These are phyloP conservation scores for Lepidonotus clava DNA, from an alignment of 2,888 invertebrate species.

Conservation along the genomic window DNA sequence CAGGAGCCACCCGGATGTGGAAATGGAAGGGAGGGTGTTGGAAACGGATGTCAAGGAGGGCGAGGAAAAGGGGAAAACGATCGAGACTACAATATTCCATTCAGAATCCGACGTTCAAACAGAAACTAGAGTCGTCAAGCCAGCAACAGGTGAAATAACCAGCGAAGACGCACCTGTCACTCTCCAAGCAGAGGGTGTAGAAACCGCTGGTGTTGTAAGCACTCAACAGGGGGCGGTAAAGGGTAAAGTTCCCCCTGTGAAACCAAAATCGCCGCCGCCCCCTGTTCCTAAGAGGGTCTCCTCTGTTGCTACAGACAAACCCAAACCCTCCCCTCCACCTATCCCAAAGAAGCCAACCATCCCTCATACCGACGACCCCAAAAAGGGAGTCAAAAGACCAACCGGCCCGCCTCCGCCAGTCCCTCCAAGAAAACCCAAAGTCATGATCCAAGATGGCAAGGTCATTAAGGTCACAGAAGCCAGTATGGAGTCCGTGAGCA, in stretches of 20 bases:
- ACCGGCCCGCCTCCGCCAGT: slow-evolving; percentile 10
- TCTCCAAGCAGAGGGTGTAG: neutral
- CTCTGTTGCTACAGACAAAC: neutral
- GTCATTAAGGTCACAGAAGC: slow-evolving; percentile 28
- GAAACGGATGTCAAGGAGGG: neutral
- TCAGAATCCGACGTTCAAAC: neutral
- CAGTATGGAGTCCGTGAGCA: neutral
- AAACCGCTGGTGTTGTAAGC: neutral
- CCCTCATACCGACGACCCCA: neutral
- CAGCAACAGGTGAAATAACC: neutral
- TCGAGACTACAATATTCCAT: slow-evolving; percentile 33
- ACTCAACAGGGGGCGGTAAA: neutral
- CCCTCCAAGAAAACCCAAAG: slow-evolving; percentile 40
- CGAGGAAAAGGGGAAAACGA: slow-evolving; percentile 8
- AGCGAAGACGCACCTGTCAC: neutral
- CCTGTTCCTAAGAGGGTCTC: slow-evolving; percentile 31
- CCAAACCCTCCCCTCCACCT: neutral
- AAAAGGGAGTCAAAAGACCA: neutral
- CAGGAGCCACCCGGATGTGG: neutral
- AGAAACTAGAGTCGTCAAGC: slow-evolving; percentile 18
- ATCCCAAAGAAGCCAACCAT: neutral
- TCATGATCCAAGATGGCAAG: slow-evolving; percentile 20
- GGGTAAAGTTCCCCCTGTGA: neutral
- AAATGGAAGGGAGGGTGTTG: neutral
- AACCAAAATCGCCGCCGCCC: neutral